Evolutionary conservation across 2,888 invertebrate species (phyloP), one percentile per base, ranked within the genome.

Genomic region (Parelbella ahira): DNA sequence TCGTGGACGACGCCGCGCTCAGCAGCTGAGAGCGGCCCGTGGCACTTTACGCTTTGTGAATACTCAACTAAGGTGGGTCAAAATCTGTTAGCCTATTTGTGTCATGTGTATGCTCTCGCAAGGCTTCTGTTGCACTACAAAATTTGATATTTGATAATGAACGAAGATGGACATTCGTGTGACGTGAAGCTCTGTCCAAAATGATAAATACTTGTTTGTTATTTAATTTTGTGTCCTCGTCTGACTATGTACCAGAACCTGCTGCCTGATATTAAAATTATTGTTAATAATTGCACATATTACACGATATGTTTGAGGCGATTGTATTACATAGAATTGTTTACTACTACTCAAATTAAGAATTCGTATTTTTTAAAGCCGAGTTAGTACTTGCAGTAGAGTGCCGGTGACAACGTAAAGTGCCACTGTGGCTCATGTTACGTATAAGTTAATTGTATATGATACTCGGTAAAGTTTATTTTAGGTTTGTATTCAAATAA

Each of bases 1-100:
- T 94, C 21, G 50, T 88, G 1, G 75, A 76, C 4, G 82, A 87
- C 67, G 49, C 68, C 0, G 64, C 58, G 3, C 68, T 87, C 19
- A 55, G 53, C 59, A 79, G 83, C 71, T 78, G 87, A 88, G 63
- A 53, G 9, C 12, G 27, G 49, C 54, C 50, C 1, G 66, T 66
- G 73, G 67, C 63, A 61, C 73, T 68, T 74, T 71, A 65, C 68
- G 62, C 44, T 50, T 56, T 51, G 62, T 74, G 50, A 57, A 62
- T 49, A 63, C 44, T 41, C 50, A 73, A 50, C 56, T 71, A 48
- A 75, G 79, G 79, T 82, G 75, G 78, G 77, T 75, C 51, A 53
- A 60, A 63, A 68, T 70, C 56, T 51, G 72, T 33, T 73, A 64
- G 18, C 21, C 25, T 20, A 27, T 27, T 27, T 21, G 41, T 41